These are phyloP conservation scores for Diorhabda elongata DNA, from an alignment of 1,140 invertebrate genomes.

Conservation along the genomic window DNA sequence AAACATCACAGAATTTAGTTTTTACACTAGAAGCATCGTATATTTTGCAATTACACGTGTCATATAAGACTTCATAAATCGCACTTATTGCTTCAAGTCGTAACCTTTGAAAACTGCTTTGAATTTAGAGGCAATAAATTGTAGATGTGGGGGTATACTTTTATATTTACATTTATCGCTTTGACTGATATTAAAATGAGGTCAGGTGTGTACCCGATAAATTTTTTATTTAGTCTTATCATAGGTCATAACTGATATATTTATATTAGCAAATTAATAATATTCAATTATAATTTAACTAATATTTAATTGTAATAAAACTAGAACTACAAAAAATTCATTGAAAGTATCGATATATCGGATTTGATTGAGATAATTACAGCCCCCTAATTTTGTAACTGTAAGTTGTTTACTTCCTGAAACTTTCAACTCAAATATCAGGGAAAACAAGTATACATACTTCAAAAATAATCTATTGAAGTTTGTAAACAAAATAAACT, in stretches of 20 bases:
- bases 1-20: constrained; percentile 33
- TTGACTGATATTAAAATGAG: not conserved
- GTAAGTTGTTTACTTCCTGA: not conserved
- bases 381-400: not conserved
- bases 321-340: not conserved
- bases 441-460: not conserved
- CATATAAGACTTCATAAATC: constrained; percentile 20
- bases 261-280: not conserved
- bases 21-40: constrained; percentile 19
- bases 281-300: not conserved
- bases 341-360: not conserved
- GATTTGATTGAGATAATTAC: not conserved
- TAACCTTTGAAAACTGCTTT: not conserved
- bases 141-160: not conserved
- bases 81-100: not conserved
- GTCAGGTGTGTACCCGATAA: not conserved
- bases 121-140: constrained; percentile 3
- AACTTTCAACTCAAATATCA: not conserved
- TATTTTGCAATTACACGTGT: constrained; percentile 26
- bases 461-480: not conserved
- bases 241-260: not conserved
- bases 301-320: not conserved
- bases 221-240: not conserved
- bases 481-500: not conserved
- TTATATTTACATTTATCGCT: not conserved